Base-by-base conservation (phyloP, 1,140 invertebrate species). In the Zaprionus inermis region DNA sequence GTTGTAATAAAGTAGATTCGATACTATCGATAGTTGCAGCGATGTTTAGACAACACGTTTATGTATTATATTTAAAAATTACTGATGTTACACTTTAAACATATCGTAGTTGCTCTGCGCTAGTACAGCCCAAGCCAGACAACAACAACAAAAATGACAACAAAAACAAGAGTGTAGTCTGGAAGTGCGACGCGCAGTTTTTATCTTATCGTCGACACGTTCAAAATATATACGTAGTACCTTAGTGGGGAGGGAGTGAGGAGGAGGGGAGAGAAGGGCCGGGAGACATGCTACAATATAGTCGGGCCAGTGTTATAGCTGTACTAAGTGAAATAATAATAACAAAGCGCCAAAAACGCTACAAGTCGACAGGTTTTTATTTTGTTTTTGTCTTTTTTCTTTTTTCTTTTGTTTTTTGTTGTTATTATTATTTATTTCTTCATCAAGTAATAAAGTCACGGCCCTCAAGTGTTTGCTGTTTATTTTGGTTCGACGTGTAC, bases 331-430 rank as follows among this genome's bases (percentile, higher is more conserved):
- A 67, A 85, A 78, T 78, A 86, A 81, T 81, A 85, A 85, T 78
- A 84, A 79, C 80, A 84, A 84, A 82, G 64, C 75, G 75, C 81
- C 78, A 69, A 85, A 86, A 81, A 66, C 54, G 63, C 51, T 44
- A 38, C 22, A 46, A 57, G 41, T 41, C 24, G 58, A 63, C 49
- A 46, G n/a, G 12, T 18, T 46, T 28, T 30, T 51, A 22, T 3
- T 22, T 14, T 14, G 24, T 18, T 64, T 34, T 41, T 24, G 54
- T 66, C 41, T 24, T 22, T 34, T 10, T 64, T 30, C 9, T n/a
- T 28, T 5, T 63, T 56, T 22, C 36, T 60, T 16, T 57, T n/a
- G n/a, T 16, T 61, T 68, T 57, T 36, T 61, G 56, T 70, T 46
- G 20, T 28, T 57, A 24, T 18, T 70, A 56, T 49, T 57, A 36